Evolutionary conservation across 2,113 vertebrate species (phyloP), one percentile per base, ranked within the genome.

Genomic region (Callithrix jacchus): DNA sequence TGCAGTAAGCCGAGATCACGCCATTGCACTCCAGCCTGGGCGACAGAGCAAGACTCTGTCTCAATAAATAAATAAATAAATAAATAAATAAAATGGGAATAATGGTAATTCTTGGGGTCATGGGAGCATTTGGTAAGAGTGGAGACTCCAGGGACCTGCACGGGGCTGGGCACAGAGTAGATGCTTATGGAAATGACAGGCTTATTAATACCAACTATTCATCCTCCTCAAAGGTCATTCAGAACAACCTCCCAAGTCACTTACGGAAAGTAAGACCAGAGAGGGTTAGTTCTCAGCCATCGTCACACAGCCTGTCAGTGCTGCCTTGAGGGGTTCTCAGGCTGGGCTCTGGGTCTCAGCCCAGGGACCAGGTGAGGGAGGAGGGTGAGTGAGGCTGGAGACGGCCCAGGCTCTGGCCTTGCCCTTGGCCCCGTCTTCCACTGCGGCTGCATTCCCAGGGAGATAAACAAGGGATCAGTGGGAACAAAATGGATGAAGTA

Each of bases 401-500:
- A 87, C 13, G 0, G 47, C 47, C 82, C 77, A 68, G 45, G 40
- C 85, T 45, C 87, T 18, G 16, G 94, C 66, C 84, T 91, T 93
- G 61, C 74, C 86, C 92, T 94, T 77, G 95, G 95, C 93, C 87
- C 76, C 20, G 8, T 66, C 64, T 84, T 91, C 73, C 64, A n/a
- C 92, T 0, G 4, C 1, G 73, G 87, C 88, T 91, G 76, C 91
- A 45, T 96, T 97, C 93, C 97, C 96, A 95, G 82, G 37, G 88
- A 97, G 97, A 97, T 98, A 98, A 98, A 98, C 97, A 97, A 93
- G 92, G 80, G 89, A 95, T 96, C 84, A 94, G 97, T 40, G 80
- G 84, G 96, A 97, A 95, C 91, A 93, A 92, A 97, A 95, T 80
- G 95, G 91, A 97, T 98, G 97, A 98, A 98, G 97, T 97, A 96